Evolutionary conservation across 2,888 invertebrate genomes (phyloP).

Genomic region (Gasteruption jaculator): DNA sequence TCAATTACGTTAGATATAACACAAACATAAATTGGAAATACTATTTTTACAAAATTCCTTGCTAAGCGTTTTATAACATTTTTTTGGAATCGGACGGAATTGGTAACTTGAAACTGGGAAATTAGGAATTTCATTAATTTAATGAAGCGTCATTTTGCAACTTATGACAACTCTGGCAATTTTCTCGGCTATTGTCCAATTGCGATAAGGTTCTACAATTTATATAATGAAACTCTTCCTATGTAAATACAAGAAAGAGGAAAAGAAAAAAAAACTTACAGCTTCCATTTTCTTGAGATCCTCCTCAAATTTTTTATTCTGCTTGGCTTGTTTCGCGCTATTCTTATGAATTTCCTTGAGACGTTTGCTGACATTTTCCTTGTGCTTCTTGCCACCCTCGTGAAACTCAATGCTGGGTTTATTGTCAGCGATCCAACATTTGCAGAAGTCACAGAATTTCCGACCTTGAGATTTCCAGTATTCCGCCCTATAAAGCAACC

Average conservation of each 20-base stretch:
- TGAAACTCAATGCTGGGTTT: conserved; percentile 94
- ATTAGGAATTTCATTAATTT: no score
- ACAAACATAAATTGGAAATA: no score
- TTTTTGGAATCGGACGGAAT: no score
- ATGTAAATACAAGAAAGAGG: background rate
- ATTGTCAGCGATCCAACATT: conserved; percentile 98
- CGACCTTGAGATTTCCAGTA: conserved; percentile 96
- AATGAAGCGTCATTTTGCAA: no score
- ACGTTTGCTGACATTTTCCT: conserved; percentile 84
- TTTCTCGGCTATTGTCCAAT: no score
- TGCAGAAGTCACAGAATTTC: conserved; percentile 96
- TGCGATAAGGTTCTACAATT: no score
- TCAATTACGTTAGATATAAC: no score
- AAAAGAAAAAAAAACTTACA: conserved; percentile 39
- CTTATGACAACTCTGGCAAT: no score
- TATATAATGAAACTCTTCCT: no score
- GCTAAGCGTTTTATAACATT: no score
- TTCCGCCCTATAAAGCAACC: conserved; percentile 77
- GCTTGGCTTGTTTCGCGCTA: conserved; percentile 75
- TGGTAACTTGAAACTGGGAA: no score
- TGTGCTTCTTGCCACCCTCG: conserved; percentile 88
- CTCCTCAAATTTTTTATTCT: conserved; percentile 70
- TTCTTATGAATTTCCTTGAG: conserved; percentile 80
- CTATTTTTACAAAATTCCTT: no score
- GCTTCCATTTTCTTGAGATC: conserved; percentile 86